Evolutionary conservation across 1,140 invertebrate genomes (phyloP).

Genomic region (Bombus picipes): DNA sequence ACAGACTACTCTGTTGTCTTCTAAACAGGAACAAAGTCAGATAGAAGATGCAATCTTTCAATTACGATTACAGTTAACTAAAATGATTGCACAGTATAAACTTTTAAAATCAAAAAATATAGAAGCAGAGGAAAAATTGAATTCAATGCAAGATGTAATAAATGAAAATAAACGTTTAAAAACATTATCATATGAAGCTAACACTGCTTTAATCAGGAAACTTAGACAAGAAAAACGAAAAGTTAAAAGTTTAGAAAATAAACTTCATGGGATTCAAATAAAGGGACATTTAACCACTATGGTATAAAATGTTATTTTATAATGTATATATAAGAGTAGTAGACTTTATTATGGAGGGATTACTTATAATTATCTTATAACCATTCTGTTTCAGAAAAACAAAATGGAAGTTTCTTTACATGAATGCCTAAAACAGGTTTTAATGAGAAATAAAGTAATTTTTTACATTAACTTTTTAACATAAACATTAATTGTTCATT

Average conservation of each 20-base stretch:
- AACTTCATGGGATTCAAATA: constrained; percentile 51
- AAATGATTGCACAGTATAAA: constrained; percentile 76
- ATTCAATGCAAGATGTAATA: constrained; percentile 65
- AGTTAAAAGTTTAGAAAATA: constrained; percentile 59
- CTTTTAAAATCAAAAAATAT: constrained; percentile 71
- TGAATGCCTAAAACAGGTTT: constrained; percentile 63
- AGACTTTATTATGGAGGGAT: neutral
- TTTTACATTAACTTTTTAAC: neutral
- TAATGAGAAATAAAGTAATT: constrained; percentile 69
- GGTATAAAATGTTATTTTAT: constrained; percentile 35
- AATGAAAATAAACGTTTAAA: constrained; percentile 72
- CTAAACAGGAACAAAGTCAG: constrained; percentile 73
- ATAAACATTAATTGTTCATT: neutral
- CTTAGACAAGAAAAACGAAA: constrained; percentile 68
- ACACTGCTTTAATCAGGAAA: constrained; percentile 66
- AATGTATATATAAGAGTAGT: neutral
- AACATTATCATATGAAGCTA: constrained; percentile 62
- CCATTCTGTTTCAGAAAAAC: constrained; percentile 63
- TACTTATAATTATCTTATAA: neutral
- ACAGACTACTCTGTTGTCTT: constrained; percentile 63
- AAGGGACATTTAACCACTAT: constrained; percentile 41
- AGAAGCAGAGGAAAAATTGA: constrained; percentile 72
- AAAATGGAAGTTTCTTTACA: constrained; percentile 61
- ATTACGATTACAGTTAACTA: constrained; percentile 70
- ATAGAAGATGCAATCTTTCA: constrained; percentile 73